Conservation (phyloP, 2,797 vertebrate species). For the Numenius phaeopus region DNA sequence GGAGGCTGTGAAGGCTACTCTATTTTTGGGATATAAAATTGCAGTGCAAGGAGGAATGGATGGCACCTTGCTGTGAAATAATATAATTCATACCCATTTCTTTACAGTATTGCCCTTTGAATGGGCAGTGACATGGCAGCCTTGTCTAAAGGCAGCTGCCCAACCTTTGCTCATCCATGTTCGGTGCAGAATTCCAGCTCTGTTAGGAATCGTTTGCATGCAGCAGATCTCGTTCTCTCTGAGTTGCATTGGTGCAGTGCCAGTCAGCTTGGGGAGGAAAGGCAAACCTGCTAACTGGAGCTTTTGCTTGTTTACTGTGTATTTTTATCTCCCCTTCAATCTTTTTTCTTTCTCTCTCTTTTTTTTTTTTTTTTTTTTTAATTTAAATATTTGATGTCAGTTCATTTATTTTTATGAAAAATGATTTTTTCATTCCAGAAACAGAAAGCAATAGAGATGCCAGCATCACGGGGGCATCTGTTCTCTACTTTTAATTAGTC, state of each 20-base stretch:
- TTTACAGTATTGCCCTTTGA: conserved; percentile 38
- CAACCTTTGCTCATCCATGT: neutral
- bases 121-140: conserved; percentile 53
- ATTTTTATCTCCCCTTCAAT: conserved; percentile 73
- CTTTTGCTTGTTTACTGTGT: conserved; percentile 65
- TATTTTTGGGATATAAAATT: conserved; percentile 65
- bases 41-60: conserved; percentile 50
- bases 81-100: conserved; percentile 13
- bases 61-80: conserved; percentile 70
- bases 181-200: neutral
- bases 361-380: neutral
- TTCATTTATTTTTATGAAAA: conserved; percentile 78
- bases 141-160: conserved; percentile 37
- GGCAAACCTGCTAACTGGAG: conserved; percentile 42
- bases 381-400: conserved; percentile 78
- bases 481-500: conserved; percentile 72
- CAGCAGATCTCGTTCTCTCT: conserved; percentile 18
- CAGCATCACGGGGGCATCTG: conserved; percentile 66
- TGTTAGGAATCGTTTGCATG: neutral
- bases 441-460: conserved; percentile 63
- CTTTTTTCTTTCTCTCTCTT: neutral
- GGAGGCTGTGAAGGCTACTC: conserved; percentile 56
- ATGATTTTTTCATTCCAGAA: conserved; percentile 65
- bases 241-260: conserved; percentile 19
- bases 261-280: conserved; percentile 23